Evolutionary conservation across 2,888 invertebrate genomes (phyloP).

Genomic region (Teinopalpus imperialis): DNA sequence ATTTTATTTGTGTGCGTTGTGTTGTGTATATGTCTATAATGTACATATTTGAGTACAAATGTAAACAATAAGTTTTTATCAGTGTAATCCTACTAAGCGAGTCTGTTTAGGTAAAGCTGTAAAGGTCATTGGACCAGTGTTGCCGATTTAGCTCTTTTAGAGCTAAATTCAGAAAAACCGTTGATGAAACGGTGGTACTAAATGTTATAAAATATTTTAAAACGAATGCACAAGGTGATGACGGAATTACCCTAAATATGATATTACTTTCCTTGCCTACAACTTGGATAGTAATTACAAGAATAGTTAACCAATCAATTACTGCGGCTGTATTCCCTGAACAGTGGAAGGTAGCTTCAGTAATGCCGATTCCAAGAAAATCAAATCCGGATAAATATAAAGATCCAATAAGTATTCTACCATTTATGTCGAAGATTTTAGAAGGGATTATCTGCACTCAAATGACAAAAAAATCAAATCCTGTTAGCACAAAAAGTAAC

Average conservation of each 20-base stretch:
- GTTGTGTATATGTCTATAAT: too few relatives aligned
- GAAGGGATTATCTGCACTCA: neutral
- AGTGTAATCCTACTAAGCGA: too few relatives aligned
- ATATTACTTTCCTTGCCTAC: slow-evolving; percentile 15
- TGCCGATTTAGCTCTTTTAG: too few relatives aligned
- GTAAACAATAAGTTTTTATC: too few relatives aligned
- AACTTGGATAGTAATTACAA: slow-evolving; percentile 14
- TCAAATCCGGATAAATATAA: slow-evolving; percentile 16
- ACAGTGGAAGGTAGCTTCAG: slow-evolving; percentile 32
- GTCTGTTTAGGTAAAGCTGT: too few relatives aligned
- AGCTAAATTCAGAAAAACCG: too few relatives aligned
- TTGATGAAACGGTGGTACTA: neutral
- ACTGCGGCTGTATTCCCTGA: slow-evolving; percentile 28
- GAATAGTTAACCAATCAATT: slow-evolving; percentile 1
- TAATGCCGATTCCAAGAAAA: slow-evolving; percentile 34
- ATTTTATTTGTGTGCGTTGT: slow-evolving; percentile 55
- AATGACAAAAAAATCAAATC: neutral
- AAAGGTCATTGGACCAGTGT: too few relatives aligned
- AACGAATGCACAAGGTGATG: slow-evolving; percentile 9
- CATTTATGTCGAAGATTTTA: too few relatives aligned
- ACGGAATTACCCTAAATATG: slow-evolving; percentile 23
- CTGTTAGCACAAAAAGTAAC: too few relatives aligned
- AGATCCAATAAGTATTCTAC: too few relatives aligned
- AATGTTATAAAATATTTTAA: slow-evolving; percentile 1
- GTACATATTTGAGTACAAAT: too few relatives aligned